Conservation (phyloP, 2,888 invertebrate species). For the Tromatobia lineatoria region DNA sequence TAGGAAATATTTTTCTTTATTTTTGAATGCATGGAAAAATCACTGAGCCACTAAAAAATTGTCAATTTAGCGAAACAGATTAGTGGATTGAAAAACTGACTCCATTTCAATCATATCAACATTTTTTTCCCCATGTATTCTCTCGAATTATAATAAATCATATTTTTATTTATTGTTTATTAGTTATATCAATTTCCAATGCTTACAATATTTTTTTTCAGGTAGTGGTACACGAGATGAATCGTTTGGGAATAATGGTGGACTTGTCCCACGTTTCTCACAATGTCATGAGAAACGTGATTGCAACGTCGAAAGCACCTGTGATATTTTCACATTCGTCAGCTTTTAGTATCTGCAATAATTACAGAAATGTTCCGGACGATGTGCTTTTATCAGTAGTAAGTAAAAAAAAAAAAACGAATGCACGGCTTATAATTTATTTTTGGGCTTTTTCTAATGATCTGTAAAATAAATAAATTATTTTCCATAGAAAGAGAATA, state of each 20-base stretch:
- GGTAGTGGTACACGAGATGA: slow-evolving; percentile 88
- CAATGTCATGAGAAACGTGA: slow-evolving; percentile 87
- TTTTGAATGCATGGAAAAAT: too few relatives aligned
- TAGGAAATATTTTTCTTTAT: too few relatives aligned
- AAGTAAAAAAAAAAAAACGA: slow-evolving; percentile 77
- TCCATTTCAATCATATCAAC: too few relatives aligned
- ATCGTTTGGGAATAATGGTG: slow-evolving; percentile 89
- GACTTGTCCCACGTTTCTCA: slow-evolving; percentile 88
- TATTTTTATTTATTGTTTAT: background rate
- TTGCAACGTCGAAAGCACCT: slow-evolving; percentile 86
- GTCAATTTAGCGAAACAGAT: too few relatives aligned
- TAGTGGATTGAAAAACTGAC: too few relatives aligned
- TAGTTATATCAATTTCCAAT: background rate
- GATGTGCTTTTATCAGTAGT: slow-evolving; percentile 87
- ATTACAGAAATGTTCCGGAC: slow-evolving; percentile 88
- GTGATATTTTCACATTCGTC: slow-evolving; percentile 89
- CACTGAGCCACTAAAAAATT: too few relatives aligned
- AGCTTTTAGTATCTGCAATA: slow-evolving; percentile 86
- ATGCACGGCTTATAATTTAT: slow-evolving; percentile 63
- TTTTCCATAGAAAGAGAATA: slow-evolving; percentile 88
- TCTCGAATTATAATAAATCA: background rate
- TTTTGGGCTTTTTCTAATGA: background rate
- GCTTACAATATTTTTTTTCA: slow-evolving; percentile 73
- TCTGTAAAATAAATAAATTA: background rate
- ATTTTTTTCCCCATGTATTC: too few relatives aligned